Conservation (phyloP, 2,113 vertebrate species). For the Nyctereutes procyonoides region DNA sequence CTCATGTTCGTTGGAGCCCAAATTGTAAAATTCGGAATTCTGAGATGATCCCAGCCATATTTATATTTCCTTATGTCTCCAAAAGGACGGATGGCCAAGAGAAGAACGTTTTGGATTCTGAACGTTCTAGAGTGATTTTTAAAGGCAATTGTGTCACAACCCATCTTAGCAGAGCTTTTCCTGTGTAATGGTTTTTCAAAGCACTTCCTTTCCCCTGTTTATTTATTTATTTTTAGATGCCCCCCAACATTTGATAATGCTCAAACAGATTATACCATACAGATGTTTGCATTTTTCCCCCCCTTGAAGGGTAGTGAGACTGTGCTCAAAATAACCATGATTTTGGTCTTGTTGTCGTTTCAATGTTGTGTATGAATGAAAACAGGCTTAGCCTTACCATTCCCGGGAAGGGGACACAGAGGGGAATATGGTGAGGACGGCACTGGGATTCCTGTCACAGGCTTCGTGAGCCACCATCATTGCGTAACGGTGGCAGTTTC, state of each 20-base stretch:
- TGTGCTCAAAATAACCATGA: not conserved
- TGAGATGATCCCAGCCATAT: not conserved
- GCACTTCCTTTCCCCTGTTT: not conserved
- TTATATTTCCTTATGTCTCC: not conserved
- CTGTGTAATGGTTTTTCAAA: not conserved
- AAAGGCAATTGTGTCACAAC: not conserved
- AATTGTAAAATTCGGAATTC: constrained; percentile 25
- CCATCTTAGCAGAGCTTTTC: not conserved
- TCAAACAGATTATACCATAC: not conserved
- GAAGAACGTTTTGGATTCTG: not conserved
- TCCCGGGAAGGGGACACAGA: not conserved
- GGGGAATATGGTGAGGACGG: not conserved
- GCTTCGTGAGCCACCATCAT: not conserved
- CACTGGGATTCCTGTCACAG: constrained; percentile 52
- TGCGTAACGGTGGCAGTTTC: constrained; percentile 68
- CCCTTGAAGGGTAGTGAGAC: not conserved
- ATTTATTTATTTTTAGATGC: not conserved
- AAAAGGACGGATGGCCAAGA: not conserved
- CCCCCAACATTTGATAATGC: not conserved
- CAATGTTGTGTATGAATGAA: not conserved
- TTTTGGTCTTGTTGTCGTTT: not conserved
- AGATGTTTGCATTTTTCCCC: not conserved
- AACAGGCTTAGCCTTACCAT: not conserved
- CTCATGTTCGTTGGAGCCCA: not conserved
- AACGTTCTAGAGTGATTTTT: not conserved